These are phyloP conservation scores for Hypomecis atomaria DNA, from an alignment of 2,888 invertebrate species.

Conservation along the genomic window DNA sequence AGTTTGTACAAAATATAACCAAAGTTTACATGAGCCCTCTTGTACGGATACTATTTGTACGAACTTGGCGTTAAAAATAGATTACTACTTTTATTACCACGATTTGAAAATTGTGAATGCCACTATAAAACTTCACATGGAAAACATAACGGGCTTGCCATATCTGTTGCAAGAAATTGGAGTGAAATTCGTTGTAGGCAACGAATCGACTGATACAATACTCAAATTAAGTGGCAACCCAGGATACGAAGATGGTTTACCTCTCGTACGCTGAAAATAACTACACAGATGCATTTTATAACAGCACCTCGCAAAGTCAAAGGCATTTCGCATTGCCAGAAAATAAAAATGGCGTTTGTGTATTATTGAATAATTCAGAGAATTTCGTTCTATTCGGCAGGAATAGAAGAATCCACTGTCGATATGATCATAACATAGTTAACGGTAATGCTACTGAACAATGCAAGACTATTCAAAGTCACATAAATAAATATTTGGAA, in stretches of 20 bases:
- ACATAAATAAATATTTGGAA: conserved; percentile 53
- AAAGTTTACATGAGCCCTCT: conserved; percentile 60
- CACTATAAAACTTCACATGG: conserved; percentile 61
- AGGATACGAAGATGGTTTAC: conserved; percentile 88
- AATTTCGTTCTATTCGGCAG: conserved; percentile 75
- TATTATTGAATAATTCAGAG: conserved; percentile 59
- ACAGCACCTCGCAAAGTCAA: conserved; percentile 45
- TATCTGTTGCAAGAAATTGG: conserved; percentile 64
- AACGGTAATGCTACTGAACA: conserved; percentile 52
- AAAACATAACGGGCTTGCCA: conserved; percentile 53
- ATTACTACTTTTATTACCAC: conserved; percentile 68
- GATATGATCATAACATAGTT: conserved; percentile 49
- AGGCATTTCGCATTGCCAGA: conserved; percentile 59
- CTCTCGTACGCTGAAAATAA: conserved; percentile 77
- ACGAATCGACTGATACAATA: conserved; percentile 57
- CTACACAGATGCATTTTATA: conserved; percentile 64
- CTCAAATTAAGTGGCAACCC: conserved; percentile 88
- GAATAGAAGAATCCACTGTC: conserved; percentile 78
- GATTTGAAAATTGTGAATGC: conserved; percentile 66
- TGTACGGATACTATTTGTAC: conserved; percentile 65
- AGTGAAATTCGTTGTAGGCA: conserved; percentile 64
- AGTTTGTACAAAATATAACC: conserved; percentile 60
- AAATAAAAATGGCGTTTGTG: conserved; percentile 75
- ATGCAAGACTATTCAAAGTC: conserved; percentile 63
- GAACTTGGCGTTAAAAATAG: conserved; percentile 64